Evolutionary conservation across 2,113 vertebrate genomes (phyloP).

Genomic region (Camelus bactrianus): DNA sequence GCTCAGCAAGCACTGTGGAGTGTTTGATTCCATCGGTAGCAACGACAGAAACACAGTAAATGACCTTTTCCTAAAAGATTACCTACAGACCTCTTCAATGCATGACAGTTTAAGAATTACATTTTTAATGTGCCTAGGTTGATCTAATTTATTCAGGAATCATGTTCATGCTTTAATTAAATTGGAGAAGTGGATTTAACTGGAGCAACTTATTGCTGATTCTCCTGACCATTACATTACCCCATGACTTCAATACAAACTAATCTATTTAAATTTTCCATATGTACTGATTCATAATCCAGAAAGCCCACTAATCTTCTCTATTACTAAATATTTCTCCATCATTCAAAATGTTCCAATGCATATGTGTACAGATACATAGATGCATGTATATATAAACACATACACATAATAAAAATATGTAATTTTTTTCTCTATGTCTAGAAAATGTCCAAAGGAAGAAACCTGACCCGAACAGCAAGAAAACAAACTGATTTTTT

Average conservation of each 20-base stretch:
- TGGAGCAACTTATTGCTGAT: background rate
- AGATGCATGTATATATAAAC: fast-evolving
- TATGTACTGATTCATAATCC: background rate
- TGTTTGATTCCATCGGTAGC: background rate
- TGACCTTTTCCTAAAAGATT: background rate
- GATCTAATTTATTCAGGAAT: background rate
- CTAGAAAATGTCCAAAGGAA: background rate
- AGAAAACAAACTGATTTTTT: background rate
- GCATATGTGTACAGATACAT: background rate
- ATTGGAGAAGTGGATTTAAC: background rate
- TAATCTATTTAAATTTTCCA: constrained; percentile 16
- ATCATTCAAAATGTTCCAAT: background rate
- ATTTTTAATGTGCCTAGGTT: background rate
- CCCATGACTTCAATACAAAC: background rate
- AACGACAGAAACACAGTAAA: background rate
- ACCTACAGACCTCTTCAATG: background rate
- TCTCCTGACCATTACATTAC: background rate
- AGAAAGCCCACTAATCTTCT: background rate
- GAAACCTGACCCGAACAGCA: background rate
- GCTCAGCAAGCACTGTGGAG: background rate
- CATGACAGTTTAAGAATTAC: background rate
- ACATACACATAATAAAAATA: background rate
- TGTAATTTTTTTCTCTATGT: background rate
- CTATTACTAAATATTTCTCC: background rate
- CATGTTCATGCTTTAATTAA: background rate